Evolutionary conservation across 2,888 invertebrate species (phyloP).

Genomic region (Nomada ferruginata): DNA sequence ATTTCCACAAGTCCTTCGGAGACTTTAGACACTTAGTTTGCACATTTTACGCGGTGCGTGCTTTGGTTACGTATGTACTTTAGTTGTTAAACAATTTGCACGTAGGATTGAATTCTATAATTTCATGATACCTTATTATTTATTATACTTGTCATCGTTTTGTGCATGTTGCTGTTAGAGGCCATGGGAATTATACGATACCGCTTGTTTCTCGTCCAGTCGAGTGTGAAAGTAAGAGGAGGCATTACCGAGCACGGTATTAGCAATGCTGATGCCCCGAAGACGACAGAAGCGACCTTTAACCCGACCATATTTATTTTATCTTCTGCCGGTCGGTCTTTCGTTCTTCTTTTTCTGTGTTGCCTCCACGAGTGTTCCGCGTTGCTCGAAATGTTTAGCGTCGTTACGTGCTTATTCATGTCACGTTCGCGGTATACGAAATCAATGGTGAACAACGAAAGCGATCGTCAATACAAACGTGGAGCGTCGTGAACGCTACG

Average conservation of each 20-base stretch:
- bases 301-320: slow-evolving; percentile 74
- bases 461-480: slow-evolving; percentile 40
- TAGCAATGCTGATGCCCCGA: slow-evolving; percentile 79
- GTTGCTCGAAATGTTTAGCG: neutral
- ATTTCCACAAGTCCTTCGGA: too few relatives aligned
- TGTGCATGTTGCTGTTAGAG: neutral
- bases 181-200: slow-evolving; percentile 23
- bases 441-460: slow-evolving; percentile 47
- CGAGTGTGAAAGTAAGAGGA: slow-evolving; percentile 44
- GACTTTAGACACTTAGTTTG: too few relatives aligned
- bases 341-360: slow-evolving; percentile 10
- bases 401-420: neutral
- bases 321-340: slow-evolving; percentile 49
- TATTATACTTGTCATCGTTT: neutral
- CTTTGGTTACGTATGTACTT: too few relatives aligned
- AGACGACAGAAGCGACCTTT: slow-evolving; percentile 73
- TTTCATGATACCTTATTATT: too few relatives aligned
- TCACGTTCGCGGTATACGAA: slow-evolving; percentile 34
- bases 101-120: too few relatives aligned
- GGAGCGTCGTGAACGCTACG: slow-evolving; percentile 37
- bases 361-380: slow-evolving; percentile 1
- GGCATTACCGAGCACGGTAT: slow-evolving; percentile 69
- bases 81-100: too few relatives aligned
- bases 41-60: too few relatives aligned
- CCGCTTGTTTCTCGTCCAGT: slow-evolving; percentile 51